These are phyloP conservation scores for Aldrovandia affinis DNA, from an alignment of 2,797 vertebrate species.

Conservation along the genomic window DNA sequence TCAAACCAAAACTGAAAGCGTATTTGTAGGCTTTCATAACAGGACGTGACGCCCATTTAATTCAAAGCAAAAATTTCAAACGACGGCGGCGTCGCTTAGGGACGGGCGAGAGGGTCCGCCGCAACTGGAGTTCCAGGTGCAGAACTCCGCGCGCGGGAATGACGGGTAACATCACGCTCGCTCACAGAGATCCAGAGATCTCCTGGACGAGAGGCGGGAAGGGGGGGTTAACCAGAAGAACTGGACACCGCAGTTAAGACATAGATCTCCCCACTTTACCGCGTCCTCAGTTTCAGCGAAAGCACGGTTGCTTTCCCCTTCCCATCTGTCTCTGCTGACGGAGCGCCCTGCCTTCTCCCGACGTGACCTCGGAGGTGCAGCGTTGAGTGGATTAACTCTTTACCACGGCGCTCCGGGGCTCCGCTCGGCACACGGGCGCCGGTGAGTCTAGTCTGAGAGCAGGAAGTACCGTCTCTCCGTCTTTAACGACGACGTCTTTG, in stretches of 20 bases:
- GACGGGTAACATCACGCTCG: not conserved
- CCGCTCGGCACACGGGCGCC: not conserved
- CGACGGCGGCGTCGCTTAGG: not conserved
- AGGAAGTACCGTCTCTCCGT: not conserved
- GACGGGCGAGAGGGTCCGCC: not conserved
- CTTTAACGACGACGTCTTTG: not conserved
- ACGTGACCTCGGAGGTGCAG: not conserved
- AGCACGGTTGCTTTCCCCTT: slow-evolving; percentile 8
- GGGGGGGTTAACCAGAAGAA: not conserved
- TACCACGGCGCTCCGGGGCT: not conserved
- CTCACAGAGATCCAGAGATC: too few species aligned
- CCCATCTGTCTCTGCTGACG: not conserved
- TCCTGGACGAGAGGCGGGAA: not conserved
- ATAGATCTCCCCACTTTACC: not conserved
- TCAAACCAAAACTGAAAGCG: not conserved
- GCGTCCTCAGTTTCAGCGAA: not conserved
- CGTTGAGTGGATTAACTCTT: not conserved
- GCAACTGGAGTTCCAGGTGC: not conserved
- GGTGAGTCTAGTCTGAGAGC: not conserved
- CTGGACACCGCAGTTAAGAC: not conserved
- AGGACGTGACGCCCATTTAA: not conserved
- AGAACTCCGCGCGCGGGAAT: not conserved
- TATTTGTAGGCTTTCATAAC: not conserved
- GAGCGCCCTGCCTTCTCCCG: not conserved
- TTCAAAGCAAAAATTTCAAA: not conserved